phyloP scores from a whole-genome alignment of 2,888 invertebrate genomes.

The Exephanes ischioxanthus region DNA sequence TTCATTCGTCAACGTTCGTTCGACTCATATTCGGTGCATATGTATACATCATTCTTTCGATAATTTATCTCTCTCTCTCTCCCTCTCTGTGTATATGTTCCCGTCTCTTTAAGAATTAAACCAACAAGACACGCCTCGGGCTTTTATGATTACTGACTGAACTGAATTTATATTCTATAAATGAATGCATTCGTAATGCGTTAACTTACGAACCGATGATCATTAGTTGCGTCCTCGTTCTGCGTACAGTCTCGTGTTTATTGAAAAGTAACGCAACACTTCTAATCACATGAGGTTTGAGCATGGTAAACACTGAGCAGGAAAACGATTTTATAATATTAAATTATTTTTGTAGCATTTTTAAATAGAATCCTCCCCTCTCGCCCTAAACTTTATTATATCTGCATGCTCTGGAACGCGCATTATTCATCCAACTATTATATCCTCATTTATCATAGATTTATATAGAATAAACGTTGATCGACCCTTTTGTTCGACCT shows the following conservation, averaged over 20 bases:
- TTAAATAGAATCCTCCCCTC: slow-evolving; percentile 66
- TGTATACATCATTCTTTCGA: slow-evolving; percentile 12
- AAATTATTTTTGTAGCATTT: slow-evolving; percentile 78
- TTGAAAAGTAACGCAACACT: slow-evolving; percentile 48
- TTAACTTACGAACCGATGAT: slow-evolving; percentile 38
- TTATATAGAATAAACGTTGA: slow-evolving; percentile 63
- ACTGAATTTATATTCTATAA: slow-evolving; percentile 40
- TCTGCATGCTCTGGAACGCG: slow-evolving; percentile 70
- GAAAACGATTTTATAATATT: slow-evolving; percentile 68
- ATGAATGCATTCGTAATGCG: slow-evolving; percentile 36
- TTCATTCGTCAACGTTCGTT: not conserved
- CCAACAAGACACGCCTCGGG: slow-evolving; percentile 40
- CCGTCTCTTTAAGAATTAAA: not conserved
- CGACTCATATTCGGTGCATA: slow-evolving; percentile 13
- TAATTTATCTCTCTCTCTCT: slow-evolving; percentile 14
- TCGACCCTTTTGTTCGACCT: slow-evolving; percentile 39
- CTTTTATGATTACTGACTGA: slow-evolving; percentile 60
- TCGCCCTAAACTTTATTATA: slow-evolving; percentile 58
- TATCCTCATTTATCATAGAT: slow-evolving; percentile 71
- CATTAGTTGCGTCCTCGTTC: slow-evolving; percentile 69
- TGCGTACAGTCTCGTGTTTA: slow-evolving; percentile 65
- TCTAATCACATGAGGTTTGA: slow-evolving; percentile 62
- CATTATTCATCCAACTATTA: slow-evolving; percentile 69
- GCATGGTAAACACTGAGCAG: slow-evolving; percentile 50
- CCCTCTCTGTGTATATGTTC: not conserved